These are phyloP conservation scores for Axea sp. DNA, from an alignment of 2,888 invertebrate species.

Conservation along the genomic window DNA sequence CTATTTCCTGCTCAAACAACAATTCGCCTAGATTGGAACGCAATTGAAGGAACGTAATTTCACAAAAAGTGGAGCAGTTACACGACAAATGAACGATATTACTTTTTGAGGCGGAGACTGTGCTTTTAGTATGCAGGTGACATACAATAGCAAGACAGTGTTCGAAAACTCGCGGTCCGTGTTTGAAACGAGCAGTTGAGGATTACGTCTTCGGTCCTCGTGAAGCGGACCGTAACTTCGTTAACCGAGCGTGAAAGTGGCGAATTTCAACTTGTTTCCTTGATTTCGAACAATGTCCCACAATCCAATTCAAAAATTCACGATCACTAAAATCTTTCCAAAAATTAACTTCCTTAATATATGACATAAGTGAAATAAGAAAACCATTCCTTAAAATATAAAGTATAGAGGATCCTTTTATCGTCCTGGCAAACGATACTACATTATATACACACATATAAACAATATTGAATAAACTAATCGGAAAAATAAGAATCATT, in stretches of 20 bases:
- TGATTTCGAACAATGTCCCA: slow-evolving; percentile 26
- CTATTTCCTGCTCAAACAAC: slow-evolving; percentile 50
- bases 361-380: background rate
- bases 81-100: slow-evolving; percentile 41
- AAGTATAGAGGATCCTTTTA: too few species aligned
- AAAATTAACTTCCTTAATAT: slow-evolving; percentile 16
- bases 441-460: too few species aligned
- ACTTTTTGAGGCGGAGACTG: slow-evolving; percentile 25
- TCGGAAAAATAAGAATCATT: too few species aligned
- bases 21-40: slow-evolving; percentile 41
- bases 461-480: too few species aligned
- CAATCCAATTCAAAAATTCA: slow-evolving; percentile 32
- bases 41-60: slow-evolving; percentile 46
- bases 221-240: slow-evolving; percentile 59
- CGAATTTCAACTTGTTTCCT: slow-evolving; percentile 59
- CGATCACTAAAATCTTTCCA: slow-evolving; percentile 15
- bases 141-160: slow-evolving; percentile 35
- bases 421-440: too few species aligned
- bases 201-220: slow-evolving; percentile 56
- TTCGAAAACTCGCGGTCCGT: slow-evolving; percentile 45
- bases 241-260: slow-evolving; percentile 64
- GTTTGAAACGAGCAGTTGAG: slow-evolving; percentile 52
- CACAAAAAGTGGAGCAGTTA: slow-evolving; percentile 43
- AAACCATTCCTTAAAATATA: too few species aligned
- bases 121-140: slow-evolving; percentile 54